These are phyloP conservation scores for Patella depressa DNA, from an alignment of 2,888 invertebrate genomes.

Conservation along the genomic window DNA sequence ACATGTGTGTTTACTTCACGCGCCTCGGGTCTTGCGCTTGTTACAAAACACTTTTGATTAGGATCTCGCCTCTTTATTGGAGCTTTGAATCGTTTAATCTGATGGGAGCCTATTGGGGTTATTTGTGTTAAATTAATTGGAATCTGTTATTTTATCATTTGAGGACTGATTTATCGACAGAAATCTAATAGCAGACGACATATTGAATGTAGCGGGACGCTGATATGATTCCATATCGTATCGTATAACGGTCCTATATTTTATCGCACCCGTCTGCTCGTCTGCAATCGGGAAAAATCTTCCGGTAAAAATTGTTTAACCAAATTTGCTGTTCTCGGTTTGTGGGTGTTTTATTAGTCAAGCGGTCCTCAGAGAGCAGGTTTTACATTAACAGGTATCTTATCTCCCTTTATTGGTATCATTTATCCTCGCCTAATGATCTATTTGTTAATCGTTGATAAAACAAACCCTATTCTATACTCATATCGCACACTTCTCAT, in stretches of 20 bases:
- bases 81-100: neutral
- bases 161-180: neutral
- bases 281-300: neutral
- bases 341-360: neutral
- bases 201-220: neutral
- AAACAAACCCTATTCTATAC: too few species aligned
- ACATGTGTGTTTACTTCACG: constrained; percentile 10
- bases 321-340: neutral
- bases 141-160: constrained; percentile 1
- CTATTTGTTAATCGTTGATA: neutral
- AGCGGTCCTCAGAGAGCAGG: too few species aligned
- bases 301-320: neutral
- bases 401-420: neutral
- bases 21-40: neutral
- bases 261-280: neutral
- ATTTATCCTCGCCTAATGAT: neutral
- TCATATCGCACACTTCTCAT: too few species aligned
- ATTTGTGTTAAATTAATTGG: constrained; percentile 9
- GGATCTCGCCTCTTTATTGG: neutral
- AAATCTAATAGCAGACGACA: neutral
- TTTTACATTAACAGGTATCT: neutral
- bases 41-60: neutral
- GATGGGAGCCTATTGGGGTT: neutral
- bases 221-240: neutral
- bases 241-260: constrained; percentile 1